phyloP scores from a whole-genome alignment of 2,113 vertebrate species.

The Pavo muticus region DNA sequence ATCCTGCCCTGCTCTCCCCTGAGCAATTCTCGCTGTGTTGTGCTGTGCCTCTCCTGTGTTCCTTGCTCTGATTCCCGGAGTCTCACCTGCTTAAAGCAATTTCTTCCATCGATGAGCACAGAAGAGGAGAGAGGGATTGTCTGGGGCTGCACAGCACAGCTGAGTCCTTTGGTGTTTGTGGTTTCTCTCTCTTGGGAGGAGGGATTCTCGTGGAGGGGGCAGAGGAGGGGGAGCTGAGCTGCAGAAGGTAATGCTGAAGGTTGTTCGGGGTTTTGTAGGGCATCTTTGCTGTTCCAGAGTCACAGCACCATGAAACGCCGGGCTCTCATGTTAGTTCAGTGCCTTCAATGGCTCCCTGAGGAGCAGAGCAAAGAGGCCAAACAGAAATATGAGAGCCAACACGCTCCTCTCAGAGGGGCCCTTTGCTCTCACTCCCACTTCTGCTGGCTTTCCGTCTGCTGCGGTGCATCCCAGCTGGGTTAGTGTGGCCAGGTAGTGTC shows the following conservation, averaged over 20 bases:
- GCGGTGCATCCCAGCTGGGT: neutral
- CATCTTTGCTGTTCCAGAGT: neutral
- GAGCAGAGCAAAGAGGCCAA: neutral
- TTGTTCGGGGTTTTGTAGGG: neutral
- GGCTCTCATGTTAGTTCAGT: neutral
- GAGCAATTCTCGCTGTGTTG: neutral
- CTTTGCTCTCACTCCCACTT: neutral
- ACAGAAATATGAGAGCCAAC: neutral
- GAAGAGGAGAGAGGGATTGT: neutral
- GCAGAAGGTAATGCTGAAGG: neutral
- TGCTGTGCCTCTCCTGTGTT: neutral
- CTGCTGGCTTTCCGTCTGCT: constrained; percentile 13
- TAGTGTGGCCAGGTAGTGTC: accelerated
- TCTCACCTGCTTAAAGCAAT: constrained; percentile 21
- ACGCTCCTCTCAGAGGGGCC: neutral
- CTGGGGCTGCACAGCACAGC: neutral
- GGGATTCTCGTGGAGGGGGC: neutral
- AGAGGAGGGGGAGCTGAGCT: neutral
- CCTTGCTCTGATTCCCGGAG: neutral
- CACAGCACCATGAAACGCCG: neutral
- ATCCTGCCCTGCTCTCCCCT: neutral
- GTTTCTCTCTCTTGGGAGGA: neutral
- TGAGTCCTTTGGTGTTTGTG: neutral
- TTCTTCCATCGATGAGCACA: neutral
- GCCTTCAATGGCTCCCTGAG: neutral